Evolutionary conservation across 1,140 invertebrate species (phyloP).

Genomic region (Papilio dardanus): DNA sequence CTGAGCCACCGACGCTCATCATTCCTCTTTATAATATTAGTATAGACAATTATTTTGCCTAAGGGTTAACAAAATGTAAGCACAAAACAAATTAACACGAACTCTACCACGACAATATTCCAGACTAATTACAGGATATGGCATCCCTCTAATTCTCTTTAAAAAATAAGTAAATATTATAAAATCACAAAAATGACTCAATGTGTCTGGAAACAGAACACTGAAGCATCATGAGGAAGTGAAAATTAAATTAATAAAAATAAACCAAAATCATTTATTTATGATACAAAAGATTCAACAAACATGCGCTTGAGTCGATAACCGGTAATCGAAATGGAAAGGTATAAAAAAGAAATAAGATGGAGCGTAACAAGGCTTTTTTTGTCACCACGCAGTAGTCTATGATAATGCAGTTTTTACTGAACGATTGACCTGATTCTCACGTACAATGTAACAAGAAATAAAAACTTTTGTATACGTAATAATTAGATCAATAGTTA

Average conservation of each 20-base stretch:
- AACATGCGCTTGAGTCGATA: too few species aligned
- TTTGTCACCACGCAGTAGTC: background rate
- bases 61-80: background rate
- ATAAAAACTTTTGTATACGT: background rate
- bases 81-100: background rate
- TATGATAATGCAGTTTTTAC: conserved; percentile 25
- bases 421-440: background rate
- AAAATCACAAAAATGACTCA: too few species aligned
- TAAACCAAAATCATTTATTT: too few species aligned
- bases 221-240: too few species aligned
- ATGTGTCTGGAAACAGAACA: too few species aligned
- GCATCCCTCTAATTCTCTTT: background rate
- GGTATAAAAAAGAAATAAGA: conserved; percentile 1
- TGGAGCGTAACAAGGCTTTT: background rate
- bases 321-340: conserved; percentile 12
- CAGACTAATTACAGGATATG: background rate
- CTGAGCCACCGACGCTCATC: too few species aligned
- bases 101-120: background rate
- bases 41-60: background rate
- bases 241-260: too few species aligned
- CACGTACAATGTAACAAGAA: background rate
- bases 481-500: background rate
- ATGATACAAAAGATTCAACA: too few species aligned
- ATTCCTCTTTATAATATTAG: too few species aligned
- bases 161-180: too few species aligned